Base-by-base conservation (phyloP, 2,888 invertebrate genomes). In the Rhimphoctona megacephalus region DNA sequence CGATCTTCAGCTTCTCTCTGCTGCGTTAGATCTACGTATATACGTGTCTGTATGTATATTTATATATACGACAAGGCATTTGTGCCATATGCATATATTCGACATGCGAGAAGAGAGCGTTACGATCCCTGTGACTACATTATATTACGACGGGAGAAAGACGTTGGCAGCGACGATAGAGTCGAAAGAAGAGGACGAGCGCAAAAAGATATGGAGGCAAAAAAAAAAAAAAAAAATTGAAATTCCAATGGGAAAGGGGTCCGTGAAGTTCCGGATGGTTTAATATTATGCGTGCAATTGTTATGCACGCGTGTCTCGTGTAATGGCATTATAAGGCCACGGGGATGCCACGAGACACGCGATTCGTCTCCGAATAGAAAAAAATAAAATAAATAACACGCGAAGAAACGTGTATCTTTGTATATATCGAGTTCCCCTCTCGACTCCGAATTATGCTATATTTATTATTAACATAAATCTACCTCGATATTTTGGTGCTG, bases 401-500 rank as follows among this genome's bases (percentile, higher is more conserved):
- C 52, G 73, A 82, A 49, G 46, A 49, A 49, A 33, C 11, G 6
- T 36, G 14, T 19, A 33, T 33, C 30, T 11, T 11, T n/a, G 61
- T 17, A 30, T n/a, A 49, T 52, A 61, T 54, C 81, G 52, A 66
- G 46, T 61, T 57, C 33, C 17, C 57, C 52, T 46, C 70, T 46
- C 54, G 25, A 72, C 54, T 17, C 22, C 54, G 52, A 76, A 57
- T 64, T 39, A 83, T 78, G 77, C 78, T 43, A 36, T 81, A 66
- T 77, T 66, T 66, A 77, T 85, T 83, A 87, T 85, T 86, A 81
- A 70, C 80, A 83, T 87, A 88, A 87, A 86, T 86, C 83, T 73
- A 77, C 11, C 25, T 19, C 49, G 61, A 33, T 52, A 49, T 70
- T 36, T 36, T 61, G 11, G 66, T 39, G 22, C n/a, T 64, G 22